Evolutionary conservation across 2,888 invertebrate genomes (phyloP), one percentile per base, ranked within the genome.

Genomic region (Himalopsyche japonica): DNA sequence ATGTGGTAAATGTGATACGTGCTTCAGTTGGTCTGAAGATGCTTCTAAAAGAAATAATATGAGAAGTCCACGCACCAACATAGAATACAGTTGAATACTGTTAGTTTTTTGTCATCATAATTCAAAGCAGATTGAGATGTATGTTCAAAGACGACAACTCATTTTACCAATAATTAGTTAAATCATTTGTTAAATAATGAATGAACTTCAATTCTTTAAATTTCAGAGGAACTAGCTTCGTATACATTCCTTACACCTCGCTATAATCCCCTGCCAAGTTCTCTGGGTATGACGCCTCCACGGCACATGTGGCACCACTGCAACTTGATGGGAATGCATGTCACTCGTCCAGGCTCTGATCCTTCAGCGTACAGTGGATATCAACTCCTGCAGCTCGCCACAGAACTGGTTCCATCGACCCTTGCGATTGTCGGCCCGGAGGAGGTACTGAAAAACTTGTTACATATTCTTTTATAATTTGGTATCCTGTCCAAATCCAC

Each of bases 361-460:
- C 91, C 92, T 24, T 92, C 92, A 1, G 89, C 91, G 3, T 93
- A 95, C 87, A 96, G 96, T 89, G 96, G 96, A 20, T 97, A 97
- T 91, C 97, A 97, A 90, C 96, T 95, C 0, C 90, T 98, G 83
- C 94, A 97, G 84, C 92, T 98, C 84, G 95, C 97, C 15, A 97
- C 97, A n/a, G 97, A 98, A 91, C 90, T 98, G n/a, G 95, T 97
- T 87, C 98, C 98, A 0, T 96, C 97, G 0, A 96, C 97, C 0
- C 92, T 97, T 37, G 96, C 97, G 0, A 91, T 96, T 32, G 90
- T 97, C 82, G 96, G 96, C 0, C 93, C 95, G 76, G 94, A 95
- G 84, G 87, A 90, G 89, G 92, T 92, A 83, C 18, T 32, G 37
- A 15, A 32, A 30, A 70, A 70, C 70, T 27, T 70, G 2, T 70